Evolutionary conservation across 1,140 invertebrate genomes (phyloP).

Genomic region (Drosophila kepulauana): DNA sequence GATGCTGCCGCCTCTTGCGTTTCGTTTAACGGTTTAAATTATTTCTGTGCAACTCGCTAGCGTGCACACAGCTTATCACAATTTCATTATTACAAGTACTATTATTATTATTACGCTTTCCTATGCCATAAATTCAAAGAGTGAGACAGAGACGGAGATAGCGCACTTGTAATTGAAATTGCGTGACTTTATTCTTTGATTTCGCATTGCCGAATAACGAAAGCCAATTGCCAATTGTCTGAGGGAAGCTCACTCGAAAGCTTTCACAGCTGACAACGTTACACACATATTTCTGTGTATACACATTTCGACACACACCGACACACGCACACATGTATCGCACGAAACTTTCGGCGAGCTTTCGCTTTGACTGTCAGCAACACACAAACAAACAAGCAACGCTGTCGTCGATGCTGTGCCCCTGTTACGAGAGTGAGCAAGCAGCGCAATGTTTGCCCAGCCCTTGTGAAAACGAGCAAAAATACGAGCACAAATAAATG

Average conservation of each 20-base stretch:
- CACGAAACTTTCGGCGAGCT: constrained; percentile 52
- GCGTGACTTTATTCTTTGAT: constrained; percentile 82
- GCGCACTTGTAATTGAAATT: constrained; percentile 81
- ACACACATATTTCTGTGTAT: too few species aligned
- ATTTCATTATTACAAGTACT: constrained; percentile 77
- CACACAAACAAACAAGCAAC: constrained; percentile 9
- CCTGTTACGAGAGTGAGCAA: constrained; percentile 72
- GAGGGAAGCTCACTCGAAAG: constrained; percentile 32
- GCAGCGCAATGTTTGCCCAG: constrained; percentile 75
- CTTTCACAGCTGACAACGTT: constrained; percentile 18
- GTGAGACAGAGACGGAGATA: constrained; percentile 29
- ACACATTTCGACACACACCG: constrained; percentile 4
- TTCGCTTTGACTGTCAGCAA: constrained; percentile 40
- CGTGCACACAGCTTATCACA: constrained; percentile 81
- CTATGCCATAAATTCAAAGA: constrained; percentile 29
- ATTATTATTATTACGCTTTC: constrained; percentile 60
- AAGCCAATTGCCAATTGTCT: constrained; percentile 14
- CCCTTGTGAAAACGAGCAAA: constrained; percentile 53
- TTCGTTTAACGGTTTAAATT: constrained; percentile 77
- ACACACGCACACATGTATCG: background rate
- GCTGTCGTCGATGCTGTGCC: constrained; percentile 48
- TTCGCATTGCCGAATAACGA: constrained; percentile 55
- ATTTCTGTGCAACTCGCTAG: constrained; percentile 67
- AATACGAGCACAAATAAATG: background rate
- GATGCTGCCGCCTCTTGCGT: constrained; percentile 56